These are phyloP conservation scores for Pungitius pungitius DNA, from an alignment of 2,113 vertebrate genomes.

Conservation along the genomic window DNA sequence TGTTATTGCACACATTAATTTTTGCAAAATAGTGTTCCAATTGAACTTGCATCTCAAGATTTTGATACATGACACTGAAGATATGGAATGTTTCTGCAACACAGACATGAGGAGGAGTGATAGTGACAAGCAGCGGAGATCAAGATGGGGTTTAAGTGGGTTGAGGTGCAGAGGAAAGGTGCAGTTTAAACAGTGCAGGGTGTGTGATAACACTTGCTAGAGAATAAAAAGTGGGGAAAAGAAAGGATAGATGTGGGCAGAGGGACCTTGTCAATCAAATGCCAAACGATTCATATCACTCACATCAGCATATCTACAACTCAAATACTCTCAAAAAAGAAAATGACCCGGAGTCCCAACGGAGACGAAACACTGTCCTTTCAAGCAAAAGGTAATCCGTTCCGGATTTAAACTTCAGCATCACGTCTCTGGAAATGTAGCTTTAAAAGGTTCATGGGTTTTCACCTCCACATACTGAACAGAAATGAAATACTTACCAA, in stretches of 20 bases:
- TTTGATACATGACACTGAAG: not conserved
- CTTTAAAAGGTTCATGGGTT: not conserved
- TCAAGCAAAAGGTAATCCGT: not conserved
- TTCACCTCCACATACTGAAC: conserved; percentile 6
- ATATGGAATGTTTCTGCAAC: not conserved
- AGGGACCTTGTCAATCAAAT: not conserved
- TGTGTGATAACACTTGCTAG: not conserved
- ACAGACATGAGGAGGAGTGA: not conserved
- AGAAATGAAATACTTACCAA: conserved; percentile 29
- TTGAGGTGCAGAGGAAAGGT: not conserved
- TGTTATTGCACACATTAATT: not conserved
- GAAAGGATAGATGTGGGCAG: not conserved
- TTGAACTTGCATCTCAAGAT: not conserved
- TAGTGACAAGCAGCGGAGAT: not conserved
- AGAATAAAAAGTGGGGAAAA: not conserved
- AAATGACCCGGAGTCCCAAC: not conserved
- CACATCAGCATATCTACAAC: not conserved
- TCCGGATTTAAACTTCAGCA: not conserved
- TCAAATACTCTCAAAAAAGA: not conserved
- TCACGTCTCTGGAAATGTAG: not conserved
- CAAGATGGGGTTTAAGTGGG: not conserved
- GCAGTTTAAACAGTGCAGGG: not conserved
- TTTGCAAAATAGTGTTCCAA: not conserved
- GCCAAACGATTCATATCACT: not conserved
- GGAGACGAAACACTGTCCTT: not conserved